phyloP scores from a whole-genome alignment of 2,113 vertebrate genomes.

The Neogale vison region DNA sequence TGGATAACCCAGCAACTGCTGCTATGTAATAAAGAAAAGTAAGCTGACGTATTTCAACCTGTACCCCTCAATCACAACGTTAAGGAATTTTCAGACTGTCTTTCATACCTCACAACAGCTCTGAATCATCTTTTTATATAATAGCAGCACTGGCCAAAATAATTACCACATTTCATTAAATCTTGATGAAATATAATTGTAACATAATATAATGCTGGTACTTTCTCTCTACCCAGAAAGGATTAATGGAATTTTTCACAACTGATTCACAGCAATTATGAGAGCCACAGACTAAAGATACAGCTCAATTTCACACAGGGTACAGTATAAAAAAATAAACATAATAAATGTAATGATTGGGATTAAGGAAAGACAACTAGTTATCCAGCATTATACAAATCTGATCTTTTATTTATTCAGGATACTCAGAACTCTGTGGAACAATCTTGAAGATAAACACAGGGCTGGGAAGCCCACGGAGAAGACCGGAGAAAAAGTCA shows the following conservation, averaged over 20 bases:
- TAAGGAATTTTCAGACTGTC: background rate
- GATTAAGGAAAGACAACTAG: constrained; percentile 27
- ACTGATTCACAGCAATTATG: background rate
- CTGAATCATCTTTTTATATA: background rate
- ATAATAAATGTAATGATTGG: background rate
- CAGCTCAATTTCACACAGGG: background rate
- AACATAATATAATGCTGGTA: background rate
- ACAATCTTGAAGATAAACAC: background rate
- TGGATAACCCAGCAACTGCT: background rate
- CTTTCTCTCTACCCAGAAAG: background rate
- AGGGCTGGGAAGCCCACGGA: background rate
- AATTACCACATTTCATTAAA: background rate
- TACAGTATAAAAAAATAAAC: background rate
- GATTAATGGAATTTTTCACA: background rate
- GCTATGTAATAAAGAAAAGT: background rate
- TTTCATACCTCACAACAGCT: background rate
- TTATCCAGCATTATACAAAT: background rate
- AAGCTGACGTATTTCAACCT: background rate
- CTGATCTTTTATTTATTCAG: background rate
- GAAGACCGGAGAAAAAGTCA: background rate
- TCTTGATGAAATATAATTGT: background rate
- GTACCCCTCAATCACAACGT: background rate
- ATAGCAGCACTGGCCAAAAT: background rate
- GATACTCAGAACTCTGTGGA: background rate
- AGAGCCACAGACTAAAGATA: background rate